Base-by-base conservation (phyloP, 2,888 invertebrate genomes). In the Idaea biselata region DNA sequence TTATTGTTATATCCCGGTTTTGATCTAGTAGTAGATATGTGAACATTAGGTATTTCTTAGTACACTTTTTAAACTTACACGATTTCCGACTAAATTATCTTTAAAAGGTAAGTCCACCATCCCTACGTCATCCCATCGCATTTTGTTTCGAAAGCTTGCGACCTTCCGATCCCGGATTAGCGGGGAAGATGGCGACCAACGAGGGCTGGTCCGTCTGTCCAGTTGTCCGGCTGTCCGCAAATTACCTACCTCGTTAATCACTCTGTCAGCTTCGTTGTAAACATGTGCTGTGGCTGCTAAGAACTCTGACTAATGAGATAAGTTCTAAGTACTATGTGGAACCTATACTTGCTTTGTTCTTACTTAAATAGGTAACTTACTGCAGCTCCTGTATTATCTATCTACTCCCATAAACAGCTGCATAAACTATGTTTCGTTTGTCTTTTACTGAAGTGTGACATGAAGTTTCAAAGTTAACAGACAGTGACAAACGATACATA, bases 241-340 rank as follows among this genome's bases (percentile, higher is more conserved):
- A 69, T 69, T 71, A 68, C 68, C 60, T 63, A 55, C 58, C 62
- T 69, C 71, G 68, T 71, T 71, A 71, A 71, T 71, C 71, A 71
- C 71, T 59, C 63, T 64, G 68, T 67, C 69, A 64, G 68, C 63
- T 71, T 69, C 71, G 69, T 69, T 69, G 69, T 65, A 69, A 71
- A 68, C 69, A 69, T 53, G 65, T 59, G 54, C 11, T 44, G 44
- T 44, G 44, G 44, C 44, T 44, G 11, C 25, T 25, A 25, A 25
- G 25, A 25, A 25, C 25, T 25, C 25, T 25, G 44, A 44, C 44
- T 44, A 44, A 44, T 44, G 44, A 11, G 14, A 44, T 44, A 44
- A 44, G 44, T 44, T 44, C 44, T 44, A 8, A 44, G 44, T 44
- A 44, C 44, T 44, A 25, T 44, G 11, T 14, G 8, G 44, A 8